phyloP scores from a whole-genome alignment of 2,113 vertebrate species.

The Columba livia region DNA sequence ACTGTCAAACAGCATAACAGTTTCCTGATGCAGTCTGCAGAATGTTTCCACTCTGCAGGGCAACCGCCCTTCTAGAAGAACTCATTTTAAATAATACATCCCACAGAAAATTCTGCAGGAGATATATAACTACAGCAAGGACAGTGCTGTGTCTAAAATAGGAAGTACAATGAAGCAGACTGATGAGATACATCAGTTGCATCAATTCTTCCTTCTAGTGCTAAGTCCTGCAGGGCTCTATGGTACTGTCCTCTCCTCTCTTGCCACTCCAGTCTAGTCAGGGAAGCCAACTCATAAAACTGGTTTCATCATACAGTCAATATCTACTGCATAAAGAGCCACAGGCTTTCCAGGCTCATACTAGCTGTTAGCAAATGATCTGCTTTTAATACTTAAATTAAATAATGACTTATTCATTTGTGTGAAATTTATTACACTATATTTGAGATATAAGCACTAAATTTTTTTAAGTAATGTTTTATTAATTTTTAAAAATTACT shows the following conservation, averaged over 20 bases:
- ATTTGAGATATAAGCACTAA: slow-evolving; percentile 52
- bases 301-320: neutral
- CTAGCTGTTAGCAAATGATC: neutral
- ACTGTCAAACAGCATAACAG: neutral
- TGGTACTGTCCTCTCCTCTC: neutral
- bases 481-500: slow-evolving; percentile 60
- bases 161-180: neutral
- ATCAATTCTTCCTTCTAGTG: neutral
- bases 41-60: neutral
- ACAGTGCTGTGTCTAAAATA: neutral
- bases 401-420: slow-evolving; percentile 58
- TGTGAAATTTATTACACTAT: slow-evolving; percentile 49
- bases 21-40: neutral
- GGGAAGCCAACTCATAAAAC: neutral
- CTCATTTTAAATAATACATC: neutral
- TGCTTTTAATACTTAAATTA: slow-evolving; percentile 52
- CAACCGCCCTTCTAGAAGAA: neutral
- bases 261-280: neutral
- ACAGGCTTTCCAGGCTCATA: neutral
- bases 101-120: neutral
- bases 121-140: accelerated
- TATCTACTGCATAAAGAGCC: neutral
- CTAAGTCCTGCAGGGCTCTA: neutral
- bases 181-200: neutral
- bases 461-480: slow-evolving; percentile 65